These are phyloP conservation scores for Balaeniceps rex DNA, from an alignment of 2,113 vertebrate species.

Conservation along the genomic window DNA sequence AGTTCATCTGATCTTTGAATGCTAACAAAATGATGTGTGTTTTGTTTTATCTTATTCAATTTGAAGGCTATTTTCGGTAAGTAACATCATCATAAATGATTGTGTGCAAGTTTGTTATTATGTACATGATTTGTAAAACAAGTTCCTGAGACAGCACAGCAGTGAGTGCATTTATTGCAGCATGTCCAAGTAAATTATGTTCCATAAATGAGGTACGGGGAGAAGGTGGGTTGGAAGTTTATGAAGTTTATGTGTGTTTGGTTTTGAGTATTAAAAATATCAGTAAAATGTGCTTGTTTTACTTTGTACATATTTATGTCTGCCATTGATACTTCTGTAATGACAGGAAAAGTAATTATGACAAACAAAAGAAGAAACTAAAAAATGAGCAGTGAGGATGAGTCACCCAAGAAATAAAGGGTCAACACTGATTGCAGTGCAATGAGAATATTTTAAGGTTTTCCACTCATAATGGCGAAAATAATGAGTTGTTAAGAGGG, in stretches of 20 bases:
- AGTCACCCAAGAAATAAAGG: neutral
- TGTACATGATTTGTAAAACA: neutral
- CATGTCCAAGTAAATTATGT: neutral
- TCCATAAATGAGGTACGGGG: neutral
- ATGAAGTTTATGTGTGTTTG: neutral
- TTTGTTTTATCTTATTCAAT: conserved; percentile 24
- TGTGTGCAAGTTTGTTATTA: neutral
- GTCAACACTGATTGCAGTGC: neutral
- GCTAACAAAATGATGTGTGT: neutral
- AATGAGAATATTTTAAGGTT: neutral
- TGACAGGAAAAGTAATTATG: neutral
- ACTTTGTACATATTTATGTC: neutral
- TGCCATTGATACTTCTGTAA: neutral
- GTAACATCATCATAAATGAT: neutral
- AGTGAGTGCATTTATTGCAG: neutral
- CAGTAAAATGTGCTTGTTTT: neutral
- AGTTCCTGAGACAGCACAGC: neutral
- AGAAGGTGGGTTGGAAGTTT: neutral
- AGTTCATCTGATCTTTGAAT: conserved; percentile 27
- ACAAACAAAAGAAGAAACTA: neutral
- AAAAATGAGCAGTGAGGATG: neutral
- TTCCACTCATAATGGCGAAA: neutral
- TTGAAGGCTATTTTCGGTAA: neutral
- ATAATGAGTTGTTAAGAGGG: neutral
- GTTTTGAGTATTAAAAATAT: neutral